Base-by-base conservation (phyloP, 2,113 vertebrate genomes). In the Diglossa brunneiventris region DNA sequence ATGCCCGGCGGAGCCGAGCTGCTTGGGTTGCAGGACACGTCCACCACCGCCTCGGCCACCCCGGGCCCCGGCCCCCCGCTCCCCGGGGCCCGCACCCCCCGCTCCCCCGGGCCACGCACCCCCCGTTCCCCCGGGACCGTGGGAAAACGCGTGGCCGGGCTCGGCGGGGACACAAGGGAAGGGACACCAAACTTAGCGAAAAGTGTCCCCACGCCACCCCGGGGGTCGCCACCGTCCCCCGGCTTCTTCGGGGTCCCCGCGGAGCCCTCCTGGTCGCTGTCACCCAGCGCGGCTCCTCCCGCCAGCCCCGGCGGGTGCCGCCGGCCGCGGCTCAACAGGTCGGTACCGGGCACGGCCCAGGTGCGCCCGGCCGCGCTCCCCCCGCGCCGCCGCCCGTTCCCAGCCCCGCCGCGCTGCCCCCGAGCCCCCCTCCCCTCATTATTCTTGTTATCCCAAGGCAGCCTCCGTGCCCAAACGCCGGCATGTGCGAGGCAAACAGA, bases 401-500 rank as follows among this genome's bases (percentile, higher is more conserved):
- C 50, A 16, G 50, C 26, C 15, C 26, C 26, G 26, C 56, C 19
- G 30, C 30, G 28, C 52, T 53, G 7, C 53, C 52, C 49, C 49
- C 50, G 50, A 14, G 33, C 62, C 62, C 33, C 46, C 61, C n/a
- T 9, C 26, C 30, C 59, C 53, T 83, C 88, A 92, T 94, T 95
- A 83, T 96, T 81, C 68, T 63, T 35, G 97, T 96, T 96, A 93
- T 97, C 97, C 92, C 94, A 94, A 97, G 97, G 97, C 97, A 96
- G 97, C 94, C 97, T 94, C 97, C 97, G 97, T 97, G 97, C 97
- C 97, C 97, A 95, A 97, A 95, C 97, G 93, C 91, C 96, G 93
- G 94, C 97, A 82, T 97, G 97, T 97, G 96, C 95, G 97, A 97
- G 98, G 98, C 98, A 98, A 98, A 98, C 98, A 98, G 98, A 98